Conservation (phyloP, 2,797 vertebrate genomes). For the Silurus aristotelis region DNA sequence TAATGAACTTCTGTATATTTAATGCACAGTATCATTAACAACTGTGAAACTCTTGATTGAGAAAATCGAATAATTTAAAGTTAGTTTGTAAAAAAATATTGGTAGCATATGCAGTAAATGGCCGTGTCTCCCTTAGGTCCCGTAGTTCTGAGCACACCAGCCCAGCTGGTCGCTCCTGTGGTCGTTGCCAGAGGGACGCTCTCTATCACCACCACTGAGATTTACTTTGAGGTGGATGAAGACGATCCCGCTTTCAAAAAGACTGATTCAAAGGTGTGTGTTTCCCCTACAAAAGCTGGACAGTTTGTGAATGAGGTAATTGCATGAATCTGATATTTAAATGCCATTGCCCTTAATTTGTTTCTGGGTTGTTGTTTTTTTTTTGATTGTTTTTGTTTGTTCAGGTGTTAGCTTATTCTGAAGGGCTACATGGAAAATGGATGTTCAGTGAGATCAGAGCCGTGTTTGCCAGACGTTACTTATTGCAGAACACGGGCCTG, state of each 20-base stretch:
- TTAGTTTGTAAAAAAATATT: background rate
- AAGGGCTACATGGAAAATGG: constrained; percentile 98
- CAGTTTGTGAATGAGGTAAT: background rate
- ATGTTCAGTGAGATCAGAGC: constrained; percentile 99
- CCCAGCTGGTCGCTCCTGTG: constrained; percentile 94
- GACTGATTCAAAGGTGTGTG: constrained; percentile 85
- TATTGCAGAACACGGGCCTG: constrained; percentile 93
- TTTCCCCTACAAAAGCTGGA: background rate
- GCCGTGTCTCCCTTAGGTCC: constrained; percentile 76
- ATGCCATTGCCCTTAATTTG: background rate
- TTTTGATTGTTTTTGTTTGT: background rate
- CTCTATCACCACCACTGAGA: constrained; percentile 97
- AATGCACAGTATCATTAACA: constrained; percentile 4
- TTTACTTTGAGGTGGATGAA: constrained; percentile 98
- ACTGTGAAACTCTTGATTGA: background rate
- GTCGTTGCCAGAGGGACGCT: constrained; percentile 95
- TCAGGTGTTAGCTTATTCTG: constrained; percentile 91
- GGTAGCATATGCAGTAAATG: background rate
- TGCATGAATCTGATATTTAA: background rate
- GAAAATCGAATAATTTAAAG: background rate
- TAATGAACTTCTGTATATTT: background rate
- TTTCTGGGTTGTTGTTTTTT: background rate
- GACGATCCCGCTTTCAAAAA: constrained; percentile 92
- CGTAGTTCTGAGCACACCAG: constrained; percentile 94
- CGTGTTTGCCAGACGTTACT: constrained; percentile 90